These are phyloP conservation scores for Etheostoma spectabile DNA, from an alignment of 2,113 vertebrate species.

Conservation along the genomic window DNA sequence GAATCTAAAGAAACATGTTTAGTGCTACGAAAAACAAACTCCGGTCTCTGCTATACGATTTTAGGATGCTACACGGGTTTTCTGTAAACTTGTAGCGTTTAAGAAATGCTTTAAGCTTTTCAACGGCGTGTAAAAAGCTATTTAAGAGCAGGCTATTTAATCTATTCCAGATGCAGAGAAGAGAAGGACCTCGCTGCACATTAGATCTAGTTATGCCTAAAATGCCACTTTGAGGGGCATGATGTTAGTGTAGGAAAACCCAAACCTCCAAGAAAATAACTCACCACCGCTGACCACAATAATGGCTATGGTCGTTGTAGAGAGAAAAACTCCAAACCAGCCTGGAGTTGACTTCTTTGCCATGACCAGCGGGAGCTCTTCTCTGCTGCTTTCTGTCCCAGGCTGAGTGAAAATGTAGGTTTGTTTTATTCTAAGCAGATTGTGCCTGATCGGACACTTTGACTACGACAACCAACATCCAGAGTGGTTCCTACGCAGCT, in stretches of 20 bases:
- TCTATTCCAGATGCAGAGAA: not conserved
- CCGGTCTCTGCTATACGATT: not conserved
- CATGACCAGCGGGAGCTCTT: slow-evolving; percentile 43
- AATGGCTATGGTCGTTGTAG: not conserved
- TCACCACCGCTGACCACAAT: slow-evolving; percentile 58
- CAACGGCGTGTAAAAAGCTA: not conserved
- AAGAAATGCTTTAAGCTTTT: not conserved
- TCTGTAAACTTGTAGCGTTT: not conserved
- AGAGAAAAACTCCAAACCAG: slow-evolving; percentile 50
- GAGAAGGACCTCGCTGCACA: not conserved
- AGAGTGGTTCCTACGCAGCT: not conserved
- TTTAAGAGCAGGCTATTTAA: slow-evolving; percentile 7
- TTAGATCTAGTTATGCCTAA: not conserved
- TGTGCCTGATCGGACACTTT: not conserved
- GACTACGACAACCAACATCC: slow-evolving; percentile 26
- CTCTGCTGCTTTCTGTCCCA: not conserved
- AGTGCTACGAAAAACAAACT: not conserved
- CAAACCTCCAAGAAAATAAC: slow-evolving; percentile 2
- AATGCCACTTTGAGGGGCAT: not conserved
- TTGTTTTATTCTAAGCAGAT: not conserved
- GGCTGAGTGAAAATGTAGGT: not conserved
- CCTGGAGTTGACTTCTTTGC: slow-evolving; percentile 34
- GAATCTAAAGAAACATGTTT: not conserved
- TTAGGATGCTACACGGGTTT: not conserved
- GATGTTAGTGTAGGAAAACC: slow-evolving; percentile 4